Evolutionary conservation across 2,888 invertebrate genomes (phyloP), one percentile per base, ranked within the genome.

Genomic region (Nineta flava): DNA sequence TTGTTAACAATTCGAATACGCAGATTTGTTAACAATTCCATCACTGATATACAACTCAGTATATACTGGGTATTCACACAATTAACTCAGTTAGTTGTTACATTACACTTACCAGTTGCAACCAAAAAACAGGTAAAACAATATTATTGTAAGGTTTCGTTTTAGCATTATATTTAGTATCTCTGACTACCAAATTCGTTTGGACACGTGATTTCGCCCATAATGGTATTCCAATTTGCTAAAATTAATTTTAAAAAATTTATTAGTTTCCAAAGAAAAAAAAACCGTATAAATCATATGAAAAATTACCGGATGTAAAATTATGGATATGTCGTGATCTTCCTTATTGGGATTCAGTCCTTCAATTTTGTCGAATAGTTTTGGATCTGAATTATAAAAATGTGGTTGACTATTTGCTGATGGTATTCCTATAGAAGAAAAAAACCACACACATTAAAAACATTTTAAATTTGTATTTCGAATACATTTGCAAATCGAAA

Each of bases 81-180:
- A n/a, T n/a, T n/a, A n/a, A n/a, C n/a, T n/a, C n/a, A n/a, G n/a
- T n/a, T n/a, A n/a, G n/a, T n/a, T n/a, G n/a, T n/a, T n/a, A n/a
- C n/a, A n/a, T n/a, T n/a, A n/a, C 2, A 49, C 49, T 35, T 45
- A 49, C 49, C 64, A 86, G 61, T 58, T 85, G 79, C 0, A 80
- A 61, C 85, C 87, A 86, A 49, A 84, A 69, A 12, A 87, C 61
- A 0, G 87, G 87, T 44, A 87, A 46, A 0, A 76, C 73, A 51
- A 79, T 68, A 51, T 77, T 71, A 54, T 81, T 79, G 55, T 86
- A 75, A 0, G 73, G 74, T 16, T 61, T 64, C 31, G 80, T 76
- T 56, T 75, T 70, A 0, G 71, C 65, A 59, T 82, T 83, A 41
- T 76, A 82, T 16, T 65, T 62, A 0, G 79, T 77, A 41, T 72